Base-by-base conservation (phyloP, 2,888 invertebrate species). In the Dynastes hyllus region DNA sequence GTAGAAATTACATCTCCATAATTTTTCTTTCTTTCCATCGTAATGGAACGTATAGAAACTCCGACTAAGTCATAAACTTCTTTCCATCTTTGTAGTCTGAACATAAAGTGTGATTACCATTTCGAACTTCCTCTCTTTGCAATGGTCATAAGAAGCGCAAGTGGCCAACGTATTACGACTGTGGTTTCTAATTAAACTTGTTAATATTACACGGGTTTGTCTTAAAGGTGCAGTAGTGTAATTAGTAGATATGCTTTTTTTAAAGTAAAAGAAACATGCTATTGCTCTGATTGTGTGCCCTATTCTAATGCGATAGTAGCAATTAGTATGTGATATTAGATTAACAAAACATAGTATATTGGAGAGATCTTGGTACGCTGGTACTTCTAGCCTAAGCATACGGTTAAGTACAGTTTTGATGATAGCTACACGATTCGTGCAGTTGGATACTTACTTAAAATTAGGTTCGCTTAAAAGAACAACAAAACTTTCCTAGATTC, bases 81-180 rank as follows among this genome's bases (percentile, higher is more conserved):
- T 75, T 75, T 45, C 51, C 22, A 27, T 22, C 4, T 16, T 67
- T 8, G 67, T 50, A 50, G 16, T 45, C 16, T n/a, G 55, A 73
- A 73, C 61, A 55, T 73, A 73, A 73, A 73, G 11, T 22, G 22
- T 73, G 58, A 73, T 73, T 73, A 58, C 73, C 73, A 73, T 58
- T 73, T 58, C 37, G n/a, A 58, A 55, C 37, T 58, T 37, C 58
- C 55, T 27, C 61, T n/a, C 58, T 73, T 58, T 40, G 29, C 40
- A 22, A 5, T 22, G 40, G 29, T 16, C 9, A 40, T 16, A 73
- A 73, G 73, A 73, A 73, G 8, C 16, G 40, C 58, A n/a, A 40
- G 58, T 73, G 51, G 58, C n/a, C 27, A 40, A n/a, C 6, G 8
- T 40, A 73, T 40, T 73, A 58, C 9, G 58, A 37, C 8, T 22